Evolutionary conservation across 2,797 vertebrate genomes (phyloP).

Genomic region (Chromis chromis): DNA sequence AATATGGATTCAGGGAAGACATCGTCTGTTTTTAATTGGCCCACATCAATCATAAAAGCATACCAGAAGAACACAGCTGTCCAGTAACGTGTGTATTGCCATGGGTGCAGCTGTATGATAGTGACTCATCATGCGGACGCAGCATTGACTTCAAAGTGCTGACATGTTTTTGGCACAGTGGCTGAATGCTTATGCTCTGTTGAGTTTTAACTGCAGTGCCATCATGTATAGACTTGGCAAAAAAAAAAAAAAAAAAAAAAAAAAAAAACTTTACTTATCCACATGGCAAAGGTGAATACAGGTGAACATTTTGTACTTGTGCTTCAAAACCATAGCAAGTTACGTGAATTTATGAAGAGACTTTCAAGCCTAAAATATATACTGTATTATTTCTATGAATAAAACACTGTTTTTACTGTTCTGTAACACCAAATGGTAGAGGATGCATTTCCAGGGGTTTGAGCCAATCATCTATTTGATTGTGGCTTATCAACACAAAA

Average conservation of each 20-base stretch:
- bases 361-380: neutral
- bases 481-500: too few species aligned
- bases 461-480: too few species aligned
- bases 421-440: neutral
- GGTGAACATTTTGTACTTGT: neutral
- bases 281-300: neutral
- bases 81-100: conserved; percentile 13
- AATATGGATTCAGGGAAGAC: conserved; percentile 17
- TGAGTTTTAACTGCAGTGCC: conserved; percentile 21
- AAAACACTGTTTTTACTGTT: neutral
- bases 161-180: conserved; percentile 53
- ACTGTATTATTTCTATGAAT: neutral
- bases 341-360: neutral
- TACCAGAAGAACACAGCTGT: conserved; percentile 20
- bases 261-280: neutral
- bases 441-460: neutral
- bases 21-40: conserved; percentile 39
- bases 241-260: conserved; percentile 9
- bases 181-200: neutral
- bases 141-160: conserved; percentile 27
- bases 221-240: conserved; percentile 30
- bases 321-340: neutral
- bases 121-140: conserved; percentile 41
- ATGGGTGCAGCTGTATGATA: conserved; percentile 54
- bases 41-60: conserved; percentile 27